Percentiles rank a stretch among this genome's conserved stretches.
Evolutionary conservation across 2,113 vertebrate genomes (phyloP).

Genomic region (Ceuthmochares aereus): DNA sequence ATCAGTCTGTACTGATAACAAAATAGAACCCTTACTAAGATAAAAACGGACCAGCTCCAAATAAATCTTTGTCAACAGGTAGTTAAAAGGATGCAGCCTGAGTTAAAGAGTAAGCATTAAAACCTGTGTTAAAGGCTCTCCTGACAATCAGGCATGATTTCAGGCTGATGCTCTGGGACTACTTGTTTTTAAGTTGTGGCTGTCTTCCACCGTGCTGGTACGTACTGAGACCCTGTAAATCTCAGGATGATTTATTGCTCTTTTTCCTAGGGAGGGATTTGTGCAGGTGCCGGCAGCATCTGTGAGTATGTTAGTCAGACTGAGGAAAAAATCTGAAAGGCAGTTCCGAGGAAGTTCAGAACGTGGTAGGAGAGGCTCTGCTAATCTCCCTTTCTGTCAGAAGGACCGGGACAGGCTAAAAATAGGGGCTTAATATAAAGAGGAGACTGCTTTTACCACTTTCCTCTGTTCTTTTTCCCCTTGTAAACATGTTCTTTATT

Average conservation of each 20-base stretch:
- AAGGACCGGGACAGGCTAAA: neutral
- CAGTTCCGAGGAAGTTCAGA: neutral
- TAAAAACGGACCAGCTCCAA: neutral
- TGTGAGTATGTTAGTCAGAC: accelerated
- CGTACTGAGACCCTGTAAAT: neutral
- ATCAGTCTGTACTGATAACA: neutral
- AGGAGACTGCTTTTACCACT: neutral
- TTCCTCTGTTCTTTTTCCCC: neutral
- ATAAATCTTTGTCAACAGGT: neutral
- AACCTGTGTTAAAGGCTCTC: neutral
- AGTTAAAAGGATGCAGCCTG: neutral
- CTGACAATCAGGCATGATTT: neutral
- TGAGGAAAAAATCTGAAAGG: neutral
- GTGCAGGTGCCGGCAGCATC: neutral
- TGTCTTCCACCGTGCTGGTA: accelerated
- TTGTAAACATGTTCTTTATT: neutral
- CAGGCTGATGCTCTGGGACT: neutral
- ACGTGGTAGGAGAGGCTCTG: neutral
- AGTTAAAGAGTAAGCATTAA: neutral
- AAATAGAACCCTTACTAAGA: neutral
- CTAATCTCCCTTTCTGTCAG: neutral
- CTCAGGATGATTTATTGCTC: neutral
- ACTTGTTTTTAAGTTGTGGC: neutral
- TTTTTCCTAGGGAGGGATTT: neutral
- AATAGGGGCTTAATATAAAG: neutral